A percentile compares a stretch with the other conserved stretches of the same genome.
These are phyloP conservation scores for Trogon melanurus DNA, from an alignment of 2,113 vertebrate genomes.

Conservation along the genomic window DNA sequence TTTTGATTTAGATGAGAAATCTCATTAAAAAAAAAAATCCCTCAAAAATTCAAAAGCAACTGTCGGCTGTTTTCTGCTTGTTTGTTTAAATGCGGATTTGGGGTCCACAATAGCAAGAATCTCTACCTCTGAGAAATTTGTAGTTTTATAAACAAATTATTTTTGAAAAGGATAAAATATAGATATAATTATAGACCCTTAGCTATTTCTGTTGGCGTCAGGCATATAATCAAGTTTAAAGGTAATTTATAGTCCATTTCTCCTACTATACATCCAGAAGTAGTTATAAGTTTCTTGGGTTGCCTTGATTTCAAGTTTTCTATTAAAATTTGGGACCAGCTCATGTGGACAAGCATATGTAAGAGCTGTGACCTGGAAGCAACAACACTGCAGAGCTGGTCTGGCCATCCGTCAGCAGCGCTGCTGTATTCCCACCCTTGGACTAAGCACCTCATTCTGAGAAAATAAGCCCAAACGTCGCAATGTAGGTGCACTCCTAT, in stretches of 20 bases:
- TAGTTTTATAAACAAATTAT: neutral
- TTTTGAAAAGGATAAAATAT: neutral
- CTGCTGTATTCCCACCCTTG: neutral
- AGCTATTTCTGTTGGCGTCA: neutral
- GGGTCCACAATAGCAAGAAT: neutral
- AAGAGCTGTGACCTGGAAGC: neutral
- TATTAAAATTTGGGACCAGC: neutral
- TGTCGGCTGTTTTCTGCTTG: neutral
- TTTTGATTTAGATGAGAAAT: neutral
- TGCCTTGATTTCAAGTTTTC: neutral
- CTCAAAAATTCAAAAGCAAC: neutral
- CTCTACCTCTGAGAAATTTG: neutral
- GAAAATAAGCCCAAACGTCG: neutral
- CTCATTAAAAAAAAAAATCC: neutral
- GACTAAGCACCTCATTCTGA: neutral
- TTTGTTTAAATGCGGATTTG: neutral
- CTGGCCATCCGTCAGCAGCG: fast-evolving
- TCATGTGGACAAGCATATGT: fast-evolving
- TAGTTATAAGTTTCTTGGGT: neutral
- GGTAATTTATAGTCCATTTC: neutral
- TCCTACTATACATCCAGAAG: neutral
- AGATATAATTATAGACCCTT: neutral
- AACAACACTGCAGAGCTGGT: neutral
- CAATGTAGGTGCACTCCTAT: neutral
- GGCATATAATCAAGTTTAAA: neutral